phyloP scores from a whole-genome alignment of 2,797 vertebrate species.

The Brachyalestes nurse region DNA sequence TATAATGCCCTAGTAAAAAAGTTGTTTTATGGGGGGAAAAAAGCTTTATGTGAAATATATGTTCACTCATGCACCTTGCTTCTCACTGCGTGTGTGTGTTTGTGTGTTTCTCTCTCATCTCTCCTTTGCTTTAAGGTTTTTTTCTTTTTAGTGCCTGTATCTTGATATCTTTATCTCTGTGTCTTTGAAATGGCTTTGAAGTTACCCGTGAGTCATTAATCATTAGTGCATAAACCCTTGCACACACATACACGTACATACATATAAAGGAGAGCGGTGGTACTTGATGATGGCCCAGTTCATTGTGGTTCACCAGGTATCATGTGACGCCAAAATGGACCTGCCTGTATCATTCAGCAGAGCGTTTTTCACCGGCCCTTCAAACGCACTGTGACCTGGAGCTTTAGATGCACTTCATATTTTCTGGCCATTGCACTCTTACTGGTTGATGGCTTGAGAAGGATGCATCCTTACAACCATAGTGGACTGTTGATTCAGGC shows the following conservation, averaged over 20 bases:
- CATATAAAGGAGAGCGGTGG: not conserved
- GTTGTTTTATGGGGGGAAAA: too few relatives aligned
- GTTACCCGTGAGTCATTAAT: slow-evolving; percentile 36
- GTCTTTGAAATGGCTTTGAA: slow-evolving; percentile 37
- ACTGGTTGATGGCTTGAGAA: not conserved
- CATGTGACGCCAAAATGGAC: slow-evolving; percentile 6
- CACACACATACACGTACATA: slow-evolving; percentile 10
- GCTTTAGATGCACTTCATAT: not conserved
- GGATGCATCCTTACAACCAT: too few relatives aligned
- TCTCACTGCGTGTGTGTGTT: slow-evolving; percentile 30
- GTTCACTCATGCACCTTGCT: slow-evolving; percentile 34
- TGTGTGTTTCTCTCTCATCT: slow-evolving; percentile 4
- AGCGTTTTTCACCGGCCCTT: not conserved
- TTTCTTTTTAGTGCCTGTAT: slow-evolving; percentile 13
- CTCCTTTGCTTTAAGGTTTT: slow-evolving; percentile 10
- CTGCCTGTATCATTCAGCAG: slow-evolving; percentile 2
- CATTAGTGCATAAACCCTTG: slow-evolving; percentile 15
- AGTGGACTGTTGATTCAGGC: not conserved
- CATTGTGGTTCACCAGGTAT: not conserved
- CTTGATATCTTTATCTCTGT: slow-evolving; percentile 37
- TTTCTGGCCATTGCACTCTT: not conserved
- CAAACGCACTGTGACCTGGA: not conserved
- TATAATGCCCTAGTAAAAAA: too few relatives aligned
- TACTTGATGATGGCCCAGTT: not conserved
- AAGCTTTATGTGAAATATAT: too few relatives aligned